Conservation (phyloP, 2,888 invertebrate genomes). For the Calameuta idolon region DNA sequence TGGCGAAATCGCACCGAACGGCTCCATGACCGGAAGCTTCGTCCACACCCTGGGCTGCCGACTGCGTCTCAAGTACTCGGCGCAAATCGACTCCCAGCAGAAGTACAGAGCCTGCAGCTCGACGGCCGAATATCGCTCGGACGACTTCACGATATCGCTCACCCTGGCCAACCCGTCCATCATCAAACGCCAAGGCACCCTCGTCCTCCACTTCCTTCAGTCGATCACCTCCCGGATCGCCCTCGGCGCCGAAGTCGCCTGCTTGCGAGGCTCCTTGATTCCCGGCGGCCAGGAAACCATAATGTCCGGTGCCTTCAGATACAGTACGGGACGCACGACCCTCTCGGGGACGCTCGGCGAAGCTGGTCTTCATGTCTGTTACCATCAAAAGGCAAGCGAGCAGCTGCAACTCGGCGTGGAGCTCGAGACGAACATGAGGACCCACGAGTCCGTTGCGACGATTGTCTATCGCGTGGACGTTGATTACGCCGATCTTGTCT, state of each 20-base stretch:
- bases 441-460: constrained; percentile 72
- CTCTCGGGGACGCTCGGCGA: constrained; percentile 75
- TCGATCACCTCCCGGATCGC: constrained; percentile 60
- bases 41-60: constrained; percentile 58
- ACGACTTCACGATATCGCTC: constrained; percentile 55
- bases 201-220: constrained; percentile 58
- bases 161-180: constrained; percentile 51
- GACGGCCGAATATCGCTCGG: constrained; percentile 57
- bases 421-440: constrained; percentile 73
- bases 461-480: constrained; percentile 75
- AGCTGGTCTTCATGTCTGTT: constrained; percentile 71
- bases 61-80: constrained; percentile 49
- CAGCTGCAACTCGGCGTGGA: constrained; percentile 76
- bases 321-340: constrained; percentile 73
- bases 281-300: constrained; percentile 48
- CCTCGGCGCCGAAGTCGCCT: constrained; percentile 57
- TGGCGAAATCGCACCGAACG: constrained; percentile 57
- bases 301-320: constrained; percentile 61
- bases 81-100: constrained; percentile 45
- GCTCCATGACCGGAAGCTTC: constrained; percentile 53
- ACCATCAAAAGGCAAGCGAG: constrained; percentile 73
- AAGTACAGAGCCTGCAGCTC: constrained; percentile 49
- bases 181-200: constrained; percentile 47
- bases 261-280: constrained; percentile 42
- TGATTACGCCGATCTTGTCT: constrained; percentile 73